Evolutionary conservation across 2,888 invertebrate genomes (phyloP), one percentile per base, ranked within the genome.

Genomic region (Conops quadrifasciatus): DNA sequence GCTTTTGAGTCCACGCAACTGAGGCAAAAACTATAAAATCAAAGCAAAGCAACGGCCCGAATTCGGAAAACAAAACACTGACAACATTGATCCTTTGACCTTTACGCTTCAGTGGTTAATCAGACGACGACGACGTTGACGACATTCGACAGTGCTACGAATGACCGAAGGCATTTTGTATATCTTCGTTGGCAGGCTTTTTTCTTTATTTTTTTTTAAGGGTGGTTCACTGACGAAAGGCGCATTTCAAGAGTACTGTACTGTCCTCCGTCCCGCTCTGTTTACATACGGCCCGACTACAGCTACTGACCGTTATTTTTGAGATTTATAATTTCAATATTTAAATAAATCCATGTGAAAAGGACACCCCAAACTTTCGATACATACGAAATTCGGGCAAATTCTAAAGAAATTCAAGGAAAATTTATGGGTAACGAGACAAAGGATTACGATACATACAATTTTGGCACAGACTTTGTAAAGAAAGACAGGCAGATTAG

Each of bases 21-120:
- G 9, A 36, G 9, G 36, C n/a, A 60, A 62, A 62, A 62, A 30
- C 19, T 36, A 26, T 15, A 51, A 53, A 53, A 36, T 53, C 51
- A 51, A 30, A 49, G 30, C 28, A 65, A 53, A 43, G n/a, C 15
- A 2, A 36, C 9, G 9, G 3, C 13, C 24, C 28, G 28, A 58
- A 58, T 2, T 24, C n/a, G 26, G 56, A 76, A 73, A 75, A 72
- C 74, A 78, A 76, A 74, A 69, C 71, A 75, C 72, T 74, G 80
- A 76, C 78, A 79, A 79, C 80, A 77, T 72, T 81, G 81, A 79
- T 81, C 82, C 80, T 78, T 80, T 82, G 82, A 81, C 82, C 81
- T 82, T 82, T 79, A 77, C 78, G 81, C 80, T 45, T 58, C 16
- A 67, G 67, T 45, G 56, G 43, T 21, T 30, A 67, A 58, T 67